Evolutionary conservation across 2,888 invertebrate species (phyloP).

Genomic region (Amorpha juglandis): DNA sequence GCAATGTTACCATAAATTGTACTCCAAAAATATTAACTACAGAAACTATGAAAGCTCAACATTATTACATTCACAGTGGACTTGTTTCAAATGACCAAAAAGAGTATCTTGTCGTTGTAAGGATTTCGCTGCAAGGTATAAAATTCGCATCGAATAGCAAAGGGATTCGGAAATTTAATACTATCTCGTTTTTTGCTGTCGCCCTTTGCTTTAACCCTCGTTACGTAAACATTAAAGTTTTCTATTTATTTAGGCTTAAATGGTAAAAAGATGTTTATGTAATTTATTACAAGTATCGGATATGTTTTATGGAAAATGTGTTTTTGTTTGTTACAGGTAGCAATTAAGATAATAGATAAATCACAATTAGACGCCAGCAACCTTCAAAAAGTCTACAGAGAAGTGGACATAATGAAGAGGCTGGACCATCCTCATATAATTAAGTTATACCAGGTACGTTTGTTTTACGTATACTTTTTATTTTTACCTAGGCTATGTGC

Average conservation of each 20-base stretch:
- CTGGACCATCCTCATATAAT: conserved; percentile 99
- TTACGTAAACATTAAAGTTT: neutral
- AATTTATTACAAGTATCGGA: neutral
- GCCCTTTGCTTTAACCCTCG: neutral
- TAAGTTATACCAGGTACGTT: conserved; percentile 95
- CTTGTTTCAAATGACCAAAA: neutral
- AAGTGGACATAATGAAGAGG: conserved; percentile 98
- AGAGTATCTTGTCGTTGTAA: neutral
- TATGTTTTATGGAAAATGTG: too few species aligned
- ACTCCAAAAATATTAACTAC: too few species aligned
- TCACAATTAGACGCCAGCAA: conserved; percentile 95
- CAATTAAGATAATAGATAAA: conserved; percentile 98
- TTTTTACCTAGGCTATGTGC: neutral
- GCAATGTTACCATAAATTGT: too few species aligned
- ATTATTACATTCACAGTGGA: neutral
- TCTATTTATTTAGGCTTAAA: neutral
- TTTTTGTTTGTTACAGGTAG: conserved; percentile 88
- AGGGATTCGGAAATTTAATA: neutral
- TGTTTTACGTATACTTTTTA: conserved; percentile 21
- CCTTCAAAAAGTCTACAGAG: conserved; percentile 97
- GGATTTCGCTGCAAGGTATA: neutral
- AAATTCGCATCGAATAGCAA: neutral
- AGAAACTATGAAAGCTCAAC: neutral
- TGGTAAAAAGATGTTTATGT: neutral
- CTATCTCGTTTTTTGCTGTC: neutral